Base-by-base conservation (phyloP, 2,113 vertebrate genomes). In the Stigmatopora nigra region DNA sequence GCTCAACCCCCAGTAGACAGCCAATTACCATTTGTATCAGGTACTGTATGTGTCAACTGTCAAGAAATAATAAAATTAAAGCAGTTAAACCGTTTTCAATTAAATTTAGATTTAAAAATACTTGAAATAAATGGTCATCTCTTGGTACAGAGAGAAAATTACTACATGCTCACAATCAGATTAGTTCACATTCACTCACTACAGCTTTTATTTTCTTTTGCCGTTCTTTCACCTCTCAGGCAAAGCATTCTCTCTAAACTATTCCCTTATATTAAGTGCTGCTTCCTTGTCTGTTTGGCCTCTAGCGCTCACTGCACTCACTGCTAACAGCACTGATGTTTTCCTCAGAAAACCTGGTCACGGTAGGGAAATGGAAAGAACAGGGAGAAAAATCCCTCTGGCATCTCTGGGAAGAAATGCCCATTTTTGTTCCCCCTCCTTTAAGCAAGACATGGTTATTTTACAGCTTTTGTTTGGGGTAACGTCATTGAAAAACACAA, bases 201-300 rank as follows among this genome's bases (percentile, higher is more conserved):
- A 65, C 13, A 31, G 67, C 47, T 79, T 77, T 83, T 64, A 72
- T 41, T 75, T 76, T 73, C 63, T 76, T 75, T 68, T 81, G 79
- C 67, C 78, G 68, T 72, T 63, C 73, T 78, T 70, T 77, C 72
- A 80, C 81, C 84, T 85, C 82, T 48, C 56, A 89, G 87, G 79
- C 80, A 80, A 79, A 87, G 88, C 80, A 84, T 75, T 81, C 72
- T 72, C 76, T 82, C 80, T 87, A 88, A 88, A 86, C 84, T 85
- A 82, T 86, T 80, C 78, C 77, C 75, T 79, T 83, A 84, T 81
- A 84, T 86, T 86, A 83, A 87, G 84, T 72, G 84, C 78, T 73
- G 75, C 67, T 80, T 86, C 82, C 72, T 86, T 69, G 71, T 80
- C 67, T 47, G 11, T 78, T 73, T 82, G 82, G 81, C 84, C 83